Conservation (phyloP, 2,888 invertebrate genomes). For the Alcis repandata region DNA sequence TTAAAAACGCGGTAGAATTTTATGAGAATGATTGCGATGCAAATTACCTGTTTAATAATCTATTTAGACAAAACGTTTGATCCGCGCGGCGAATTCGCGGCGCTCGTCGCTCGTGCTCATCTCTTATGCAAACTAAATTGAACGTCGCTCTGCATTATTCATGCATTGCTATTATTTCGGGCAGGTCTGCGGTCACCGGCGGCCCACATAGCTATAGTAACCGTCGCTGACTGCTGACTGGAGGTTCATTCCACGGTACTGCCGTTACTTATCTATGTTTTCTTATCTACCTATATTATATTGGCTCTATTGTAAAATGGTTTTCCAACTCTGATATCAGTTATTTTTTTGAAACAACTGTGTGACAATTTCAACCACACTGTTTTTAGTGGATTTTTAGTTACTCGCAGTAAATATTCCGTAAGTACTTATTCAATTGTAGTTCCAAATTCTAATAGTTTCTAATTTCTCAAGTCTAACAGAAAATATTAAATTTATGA, state of each 20-base stretch:
- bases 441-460: too few species aligned
- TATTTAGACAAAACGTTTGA: constrained; percentile 19
- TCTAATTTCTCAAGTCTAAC: too few species aligned
- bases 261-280: too few species aligned
- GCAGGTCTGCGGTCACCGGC: constrained; percentile 8
- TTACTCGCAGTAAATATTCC: too few species aligned
- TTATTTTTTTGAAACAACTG: background rate
- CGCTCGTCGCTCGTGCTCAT: background rate
- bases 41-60: constrained; percentile 29
- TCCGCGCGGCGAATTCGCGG: background rate
- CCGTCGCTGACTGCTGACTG: too few species aligned
- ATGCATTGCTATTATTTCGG: constrained; percentile 29
- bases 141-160: constrained; percentile 23
- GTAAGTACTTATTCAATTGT: too few species aligned
- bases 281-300: background rate
- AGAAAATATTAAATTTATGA: too few species aligned
- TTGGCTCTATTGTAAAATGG: background rate
- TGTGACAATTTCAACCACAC: too few species aligned
- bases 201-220: background rate
- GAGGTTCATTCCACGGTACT: too few species aligned
- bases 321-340: background rate
- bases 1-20: background rate
- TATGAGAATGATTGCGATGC: constrained; percentile 19
- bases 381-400: too few species aligned
- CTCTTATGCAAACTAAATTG: constrained; percentile 29